These are phyloP conservation scores for Hirundo rustica DNA, from an alignment of 2,797 vertebrate genomes.

Conservation along the genomic window DNA sequence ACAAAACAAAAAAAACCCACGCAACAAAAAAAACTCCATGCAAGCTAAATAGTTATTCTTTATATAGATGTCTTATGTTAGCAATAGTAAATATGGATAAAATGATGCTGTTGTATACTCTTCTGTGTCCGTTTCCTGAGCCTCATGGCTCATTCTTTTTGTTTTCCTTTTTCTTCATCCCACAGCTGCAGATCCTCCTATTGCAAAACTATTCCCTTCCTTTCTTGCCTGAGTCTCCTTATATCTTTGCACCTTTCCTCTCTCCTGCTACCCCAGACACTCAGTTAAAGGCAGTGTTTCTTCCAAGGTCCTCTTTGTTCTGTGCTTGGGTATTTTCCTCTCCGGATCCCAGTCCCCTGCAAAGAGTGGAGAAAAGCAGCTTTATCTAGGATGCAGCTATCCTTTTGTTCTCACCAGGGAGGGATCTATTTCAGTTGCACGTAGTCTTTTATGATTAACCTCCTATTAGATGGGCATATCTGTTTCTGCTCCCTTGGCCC, in stretches of 20 bases:
- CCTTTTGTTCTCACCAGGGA: not conserved
- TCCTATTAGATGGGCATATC: not conserved
- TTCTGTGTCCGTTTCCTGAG: not conserved
- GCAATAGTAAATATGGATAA: not conserved
- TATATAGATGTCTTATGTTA: not conserved
- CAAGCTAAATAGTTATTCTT: not conserved
- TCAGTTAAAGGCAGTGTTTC: not conserved
- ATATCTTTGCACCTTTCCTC: not conserved
- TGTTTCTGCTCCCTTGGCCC: not conserved
- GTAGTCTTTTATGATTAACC: not conserved
- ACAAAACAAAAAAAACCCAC: not conserved
- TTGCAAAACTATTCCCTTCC: not conserved
- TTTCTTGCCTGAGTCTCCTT: not conserved
- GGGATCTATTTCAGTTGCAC: not conserved
- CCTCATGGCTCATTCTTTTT: not conserved
- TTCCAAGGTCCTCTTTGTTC: constrained; percentile 2
- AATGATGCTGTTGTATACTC: not conserved
- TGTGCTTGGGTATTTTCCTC: not conserved
- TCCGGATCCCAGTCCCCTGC: not conserved
- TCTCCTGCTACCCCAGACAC: not conserved
- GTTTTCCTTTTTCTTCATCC: not conserved
- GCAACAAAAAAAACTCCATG: rapidly evolving
- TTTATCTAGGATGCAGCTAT: not conserved
- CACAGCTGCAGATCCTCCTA: not conserved
- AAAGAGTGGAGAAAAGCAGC: not conserved